Evolutionary conservation across 2,888 invertebrate genomes (phyloP), one percentile per base, ranked within the genome.

Genomic region (Atethmia centrago): DNA sequence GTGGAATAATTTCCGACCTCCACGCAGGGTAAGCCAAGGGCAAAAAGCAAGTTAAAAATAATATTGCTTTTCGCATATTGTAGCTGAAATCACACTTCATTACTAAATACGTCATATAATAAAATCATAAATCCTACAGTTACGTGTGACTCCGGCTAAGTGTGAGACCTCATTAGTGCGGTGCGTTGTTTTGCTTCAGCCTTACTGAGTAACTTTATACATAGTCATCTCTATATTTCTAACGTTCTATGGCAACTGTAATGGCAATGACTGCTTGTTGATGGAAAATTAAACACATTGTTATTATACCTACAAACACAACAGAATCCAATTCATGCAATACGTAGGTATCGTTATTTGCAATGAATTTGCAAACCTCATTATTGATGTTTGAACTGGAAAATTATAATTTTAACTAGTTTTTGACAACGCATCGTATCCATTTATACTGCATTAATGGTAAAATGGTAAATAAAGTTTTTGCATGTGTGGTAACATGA

Each of bases 331-430:
- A 87, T 87, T 81, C 72, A 73, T 78, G 68, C 74, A 82, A 87
- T 85, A 79, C 83, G 82, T 73, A n/a, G n/a, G n/a, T n/a, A 77
- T 74, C 65, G 74, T 64, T 65, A 82, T 87, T 81, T 79, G 82
- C 82, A 82, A 87, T 85, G 81, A 84, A 87, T 87, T 88, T 89
- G 82, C 85, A 83, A 86, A 83, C 79, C 73, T 73, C 59, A 71
- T 80, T 85, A 84, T 82, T 79, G 65, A 51, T 59, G 74, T 86
- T 86, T 83, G 82, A 67, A 81, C 81, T 80, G 63, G 82, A 67
- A 78, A 81, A 87, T 85, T 80, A 86, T 83, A 84, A 88, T 85
- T 86, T 80, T 81, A 84, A 82, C 85, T 80, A 74, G 73, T 74
- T 82, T 74, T 78, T 63, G 75, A 70, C 76, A 62, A 55, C 21